Conservation (phyloP, 2,113 vertebrate species). For the Malurus elegans region DNA sequence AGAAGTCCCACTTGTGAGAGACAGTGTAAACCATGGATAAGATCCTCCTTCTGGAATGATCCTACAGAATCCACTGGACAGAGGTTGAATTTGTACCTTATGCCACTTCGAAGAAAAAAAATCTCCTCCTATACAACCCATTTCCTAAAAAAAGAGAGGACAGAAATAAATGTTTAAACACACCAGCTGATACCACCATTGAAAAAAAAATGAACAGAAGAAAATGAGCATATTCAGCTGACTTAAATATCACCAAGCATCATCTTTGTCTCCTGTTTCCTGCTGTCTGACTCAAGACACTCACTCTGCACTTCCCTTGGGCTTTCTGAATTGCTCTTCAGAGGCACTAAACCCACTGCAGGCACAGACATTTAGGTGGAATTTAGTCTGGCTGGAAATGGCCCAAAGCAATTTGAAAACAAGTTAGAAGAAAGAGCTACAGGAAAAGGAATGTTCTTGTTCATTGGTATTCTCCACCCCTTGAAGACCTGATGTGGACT, state of each 20-base stretch:
- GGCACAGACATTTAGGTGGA: not conserved
- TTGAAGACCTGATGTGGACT: not conserved
- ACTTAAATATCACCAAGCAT: not conserved
- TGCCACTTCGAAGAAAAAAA: not conserved
- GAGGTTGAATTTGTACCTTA: not conserved
- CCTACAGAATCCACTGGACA: not conserved
- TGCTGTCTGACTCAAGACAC: not conserved
- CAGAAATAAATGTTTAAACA: not conserved
- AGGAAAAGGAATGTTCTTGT: not conserved
- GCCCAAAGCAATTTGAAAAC: not conserved
- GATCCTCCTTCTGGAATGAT: not conserved
- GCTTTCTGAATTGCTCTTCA: not conserved
- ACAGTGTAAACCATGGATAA: not conserved
- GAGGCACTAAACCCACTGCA: not conserved
- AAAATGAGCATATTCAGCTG: not conserved
- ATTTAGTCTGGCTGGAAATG: not conserved
- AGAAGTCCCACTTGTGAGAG: not conserved
- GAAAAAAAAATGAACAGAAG: conserved; percentile 10
- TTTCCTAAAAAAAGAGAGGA: not conserved
- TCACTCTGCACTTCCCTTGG: not conserved
- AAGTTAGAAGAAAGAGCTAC: not conserved
- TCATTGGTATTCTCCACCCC: not conserved
- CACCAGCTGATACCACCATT: not conserved
- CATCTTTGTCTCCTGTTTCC: not conserved
- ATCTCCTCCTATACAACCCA: not conserved